A percentile compares a stretch with the other conserved stretches of the same genome.
Evolutionary conservation across 92 coral and sea anemone species (phyloP).

Genomic region (Montipora capitata): DNA sequence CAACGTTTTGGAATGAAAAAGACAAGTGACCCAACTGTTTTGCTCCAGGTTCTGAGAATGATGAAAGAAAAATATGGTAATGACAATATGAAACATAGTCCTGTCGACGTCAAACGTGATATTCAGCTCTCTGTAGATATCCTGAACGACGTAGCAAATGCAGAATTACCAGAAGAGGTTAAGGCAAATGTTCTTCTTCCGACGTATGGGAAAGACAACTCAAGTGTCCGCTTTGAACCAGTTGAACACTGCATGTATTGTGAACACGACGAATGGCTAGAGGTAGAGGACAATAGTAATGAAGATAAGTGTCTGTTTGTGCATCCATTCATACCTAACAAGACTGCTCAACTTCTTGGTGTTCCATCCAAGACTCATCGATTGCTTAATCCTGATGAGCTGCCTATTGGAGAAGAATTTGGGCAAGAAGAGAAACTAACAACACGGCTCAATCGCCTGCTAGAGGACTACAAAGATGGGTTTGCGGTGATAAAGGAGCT

Average conservation of each 20-base stretch:
- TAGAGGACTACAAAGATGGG: constrained; percentile 94
- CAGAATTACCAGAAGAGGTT: constrained; percentile 5
- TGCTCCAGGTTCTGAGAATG: constrained; percentile 29
- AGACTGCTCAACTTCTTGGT: constrained; percentile 78
- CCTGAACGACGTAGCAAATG: constrained; percentile 47
- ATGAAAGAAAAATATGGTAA: constrained; percentile 34
- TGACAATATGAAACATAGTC: background rate
- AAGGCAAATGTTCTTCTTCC: constrained; percentile 68
- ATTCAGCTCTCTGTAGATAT: constrained; percentile 56
- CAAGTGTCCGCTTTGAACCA: constrained; percentile 52
- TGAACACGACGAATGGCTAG: constrained; percentile 83
- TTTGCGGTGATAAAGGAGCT: constrained; percentile 93
- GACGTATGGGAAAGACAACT: constrained; percentile 33
- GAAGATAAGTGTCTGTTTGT: constrained; percentile 72
- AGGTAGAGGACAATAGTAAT: constrained; percentile 58
- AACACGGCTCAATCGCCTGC: constrained; percentile 79
- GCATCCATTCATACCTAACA: constrained; percentile 71
- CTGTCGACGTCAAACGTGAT: constrained; percentile 52
- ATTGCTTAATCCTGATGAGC: constrained; percentile 74
- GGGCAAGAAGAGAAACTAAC: constrained; percentile 89
- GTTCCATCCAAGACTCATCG: constrained; percentile 83
- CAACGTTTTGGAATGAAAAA: constrained; percentile 56
- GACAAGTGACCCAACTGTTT: constrained; percentile 21
- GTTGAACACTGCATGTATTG: constrained; percentile 85
- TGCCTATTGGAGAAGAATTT: constrained; percentile 83